Evolutionary conservation across 35 echinoderm and acorn worm species (phyloP).

Genomic region (Ophioderma brevispina): DNA sequence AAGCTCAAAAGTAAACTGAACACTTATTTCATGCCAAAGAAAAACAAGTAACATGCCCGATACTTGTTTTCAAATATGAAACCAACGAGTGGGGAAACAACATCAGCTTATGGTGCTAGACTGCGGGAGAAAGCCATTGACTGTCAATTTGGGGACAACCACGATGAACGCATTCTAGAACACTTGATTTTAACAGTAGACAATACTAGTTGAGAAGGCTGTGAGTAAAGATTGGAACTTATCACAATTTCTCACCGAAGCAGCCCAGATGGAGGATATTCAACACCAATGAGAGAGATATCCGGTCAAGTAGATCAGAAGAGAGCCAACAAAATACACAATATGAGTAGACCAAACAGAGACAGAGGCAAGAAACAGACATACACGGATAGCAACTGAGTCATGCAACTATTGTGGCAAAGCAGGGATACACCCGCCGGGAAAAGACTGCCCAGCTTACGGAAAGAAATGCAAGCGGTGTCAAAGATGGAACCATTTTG

Average conservation of each 20-base stretch:
- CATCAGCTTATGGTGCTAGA: conserved; percentile 45
- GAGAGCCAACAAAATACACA: neutral
- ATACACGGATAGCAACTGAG: neutral
- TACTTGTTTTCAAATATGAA: conserved; percentile 49
- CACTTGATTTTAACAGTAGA: conserved; percentile 52
- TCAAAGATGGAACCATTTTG: conserved; percentile 39
- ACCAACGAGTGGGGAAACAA: conserved; percentile 30
- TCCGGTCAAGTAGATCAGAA: too few relatives aligned
- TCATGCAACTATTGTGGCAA: conserved; percentile 53
- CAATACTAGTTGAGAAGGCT: conserved; percentile 28
- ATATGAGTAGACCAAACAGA: neutral
- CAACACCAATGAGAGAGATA: neutral
- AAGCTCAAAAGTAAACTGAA: conserved; percentile 58
- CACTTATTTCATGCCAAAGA: conserved; percentile 54
- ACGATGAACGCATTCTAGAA: conserved; percentile 68
- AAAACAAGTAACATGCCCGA: conserved; percentile 57
- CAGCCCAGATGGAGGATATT: conserved; percentile 38
- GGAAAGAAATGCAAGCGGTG: conserved; percentile 46
- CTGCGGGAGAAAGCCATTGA: conserved; percentile 58
- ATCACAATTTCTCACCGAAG: conserved; percentile 43
- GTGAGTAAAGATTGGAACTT: conserved; percentile 51
- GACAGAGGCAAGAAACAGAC: neutral
- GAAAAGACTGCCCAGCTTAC: conserved; percentile 47
- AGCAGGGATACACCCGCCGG: neutral
- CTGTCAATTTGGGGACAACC: conserved; percentile 50